Evolutionary conservation across 2,797 vertebrate genomes (phyloP), one percentile per base, ranked within the genome.

Genomic region (Lagorchestes hirsutus): DNA sequence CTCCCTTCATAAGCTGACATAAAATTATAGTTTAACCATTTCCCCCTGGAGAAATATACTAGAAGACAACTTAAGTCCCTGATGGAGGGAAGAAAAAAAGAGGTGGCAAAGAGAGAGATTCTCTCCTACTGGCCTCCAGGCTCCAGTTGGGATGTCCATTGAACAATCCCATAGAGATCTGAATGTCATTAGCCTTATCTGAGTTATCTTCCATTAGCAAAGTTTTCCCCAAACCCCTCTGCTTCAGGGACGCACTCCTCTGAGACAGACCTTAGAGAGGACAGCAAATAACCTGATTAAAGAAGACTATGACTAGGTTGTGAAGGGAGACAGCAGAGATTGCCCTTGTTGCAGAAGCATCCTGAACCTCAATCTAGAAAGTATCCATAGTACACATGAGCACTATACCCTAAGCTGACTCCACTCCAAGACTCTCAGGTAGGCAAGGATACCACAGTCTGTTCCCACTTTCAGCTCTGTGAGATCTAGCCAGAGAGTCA

Each of bases 191-290:
- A 92, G 12, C 9, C 91, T 74, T 67, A 40, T 57, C n/a, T 40
- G 50, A 34, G 50, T 40, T 90, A 40, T 50, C 40, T 34, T 90
- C 18, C 94, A 91, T 27, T 28, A 31, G 91, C 18, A 14, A 94
- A 67, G 31, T 90, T 54, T 50, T 56, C 54, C 55, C 57, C n/a
- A 67, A 58, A 57, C 18, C 28, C 28, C n/a, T 95, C 8, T 93
- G 91, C 91, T 92, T 90, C 52, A 67, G 93, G 40, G 90, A 62
- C 55, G 55, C 67, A 90, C 95, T 94, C 91, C 92, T 93, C 92
- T 92, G 54, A 93, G 59, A 90, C 12, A 50, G 1, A 29, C 54
- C 54, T 18, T 62, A 31, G 55, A 12, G 4, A 90, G 16, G 50
- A 31, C 57, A 46, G 54, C 54, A 50, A 90, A 55, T 50, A 59